Evolutionary conservation across 1,140 invertebrate species (phyloP).

Genomic region (Lamellibrachia luymesi): DNA sequence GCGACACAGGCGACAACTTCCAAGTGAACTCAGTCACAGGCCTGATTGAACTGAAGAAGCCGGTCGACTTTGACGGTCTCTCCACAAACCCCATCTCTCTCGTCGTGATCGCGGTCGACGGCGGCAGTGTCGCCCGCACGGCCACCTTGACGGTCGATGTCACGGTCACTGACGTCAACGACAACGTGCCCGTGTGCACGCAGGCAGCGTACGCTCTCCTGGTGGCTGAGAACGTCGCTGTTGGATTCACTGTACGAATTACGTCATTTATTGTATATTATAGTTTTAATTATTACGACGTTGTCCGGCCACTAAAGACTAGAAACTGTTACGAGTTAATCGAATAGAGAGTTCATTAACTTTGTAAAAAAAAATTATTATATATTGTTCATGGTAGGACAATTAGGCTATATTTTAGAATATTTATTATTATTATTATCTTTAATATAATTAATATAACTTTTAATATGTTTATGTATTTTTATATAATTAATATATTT

Average conservation of each 20-base stretch:
- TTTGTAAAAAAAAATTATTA: too few species aligned
- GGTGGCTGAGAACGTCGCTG: neutral
- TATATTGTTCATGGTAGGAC: too few species aligned
- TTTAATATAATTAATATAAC: too few species aligned
- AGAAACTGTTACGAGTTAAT: too few species aligned
- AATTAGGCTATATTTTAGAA: too few species aligned
- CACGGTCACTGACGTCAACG: neutral
- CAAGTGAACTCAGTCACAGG: neutral
- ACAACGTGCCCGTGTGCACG: neutral
- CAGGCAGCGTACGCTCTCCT: neutral
- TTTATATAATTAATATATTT: too few species aligned
- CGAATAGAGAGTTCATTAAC: too few species aligned
- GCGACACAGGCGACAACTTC: constrained; percentile 7
- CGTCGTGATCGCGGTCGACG: neutral
- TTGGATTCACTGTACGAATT: neutral
- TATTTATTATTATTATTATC: too few species aligned
- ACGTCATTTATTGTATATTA: too few species aligned
- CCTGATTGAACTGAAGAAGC: neutral
- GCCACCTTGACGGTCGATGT: neutral
- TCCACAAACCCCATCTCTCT: neutral
- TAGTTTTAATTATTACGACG: neutral
- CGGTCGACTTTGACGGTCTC: neutral
- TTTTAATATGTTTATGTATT: too few species aligned
- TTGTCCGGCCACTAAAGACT: neutral
- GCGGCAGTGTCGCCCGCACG: neutral